A percentile compares a stretch with the other conserved stretches of the same genome.
phyloP scores from a whole-genome alignment of 2,797 vertebrate species.

The Argyrosomus regius region DNA sequence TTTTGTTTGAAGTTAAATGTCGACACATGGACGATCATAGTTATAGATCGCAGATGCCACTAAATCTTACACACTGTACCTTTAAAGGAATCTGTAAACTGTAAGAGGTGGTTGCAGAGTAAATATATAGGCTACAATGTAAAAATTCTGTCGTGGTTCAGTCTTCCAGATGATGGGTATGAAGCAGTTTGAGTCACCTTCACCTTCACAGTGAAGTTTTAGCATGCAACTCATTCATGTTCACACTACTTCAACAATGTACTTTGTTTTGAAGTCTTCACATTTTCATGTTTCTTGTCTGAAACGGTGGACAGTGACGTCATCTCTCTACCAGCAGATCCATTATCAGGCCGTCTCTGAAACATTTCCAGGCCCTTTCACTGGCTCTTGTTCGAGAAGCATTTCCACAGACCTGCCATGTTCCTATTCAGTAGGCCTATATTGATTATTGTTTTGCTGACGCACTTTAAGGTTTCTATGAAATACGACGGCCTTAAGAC shows the following conservation, averaged over 20 bases:
- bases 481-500: constrained; percentile 37
- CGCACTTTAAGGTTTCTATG: constrained; percentile 41
- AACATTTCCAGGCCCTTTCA: constrained; percentile 13
- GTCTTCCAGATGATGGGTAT: not conserved
- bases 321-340: constrained; percentile 3
- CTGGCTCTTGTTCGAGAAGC: constrained; percentile 12
- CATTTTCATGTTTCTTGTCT: not conserved
- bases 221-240: not conserved
- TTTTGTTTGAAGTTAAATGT: too few relatives aligned
- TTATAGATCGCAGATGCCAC: too few relatives aligned
- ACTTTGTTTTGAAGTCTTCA: not conserved
- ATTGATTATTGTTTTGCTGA: constrained; percentile 50
- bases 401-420: constrained; percentile 39
- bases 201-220: constrained; percentile 14
- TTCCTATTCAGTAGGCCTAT: not conserved
- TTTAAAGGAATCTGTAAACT: not conserved
- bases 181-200: not conserved
- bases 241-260: too few relatives aligned
- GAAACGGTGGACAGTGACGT: not conserved
- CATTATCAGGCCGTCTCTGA: constrained; percentile 28
- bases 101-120: too few relatives aligned
- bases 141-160: not conserved
- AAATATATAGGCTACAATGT: not conserved
- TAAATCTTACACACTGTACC: too few relatives aligned
- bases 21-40: too few relatives aligned